Base-by-base conservation (phyloP, 2,888 invertebrate species). In the Orthosia gracilis region DNA sequence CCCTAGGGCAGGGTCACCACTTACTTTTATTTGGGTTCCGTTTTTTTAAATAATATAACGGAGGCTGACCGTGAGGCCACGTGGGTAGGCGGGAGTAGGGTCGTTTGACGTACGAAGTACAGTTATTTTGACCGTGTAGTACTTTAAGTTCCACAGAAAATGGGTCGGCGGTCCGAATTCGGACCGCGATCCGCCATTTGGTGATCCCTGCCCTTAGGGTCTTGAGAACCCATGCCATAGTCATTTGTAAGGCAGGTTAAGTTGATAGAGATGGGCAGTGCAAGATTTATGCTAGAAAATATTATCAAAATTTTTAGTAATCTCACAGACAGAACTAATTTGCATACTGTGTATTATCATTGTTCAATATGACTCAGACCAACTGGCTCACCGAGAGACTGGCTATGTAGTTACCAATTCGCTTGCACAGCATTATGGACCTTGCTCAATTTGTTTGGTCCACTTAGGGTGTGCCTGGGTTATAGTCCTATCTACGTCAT, bases 351-450 rank as follows among this genome's bases (percentile, higher is more conserved):
- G 21, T 57, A 74, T 67, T 21, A 58, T 74, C 50, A 67, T 58
- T 50, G 50, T 58, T 68, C 50, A 50, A 58, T 58, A 63, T 74
- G 69, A 74, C 11, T 77, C 77, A 58, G 57, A 58, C 23, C 15
- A 23, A 15, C 9, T 57, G 49, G 40, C 12, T 76, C 45, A 45
- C 18, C 11, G 76, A 49, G 11, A 31, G 7, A 49, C 31, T 23
- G 12, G 0, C 52, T 23, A 18, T 49, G n/a, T 9, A 15, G 13
- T 63, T n/a, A 21, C 31, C 12, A 64, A 26, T 9, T 40, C 23
- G 11, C 26, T 47, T 21, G 15, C 26, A 17, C 7, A 52, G 7
- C 75, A 21, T 40, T 40, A 5, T 63, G 31, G 11, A 23, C 0
- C 47, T 57, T 9, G 1, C 54, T 23, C 13, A 55, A 4, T 40